Base-by-base conservation (phyloP, 2,888 invertebrate genomes). In the Peribatodes rhomboidaria region DNA sequence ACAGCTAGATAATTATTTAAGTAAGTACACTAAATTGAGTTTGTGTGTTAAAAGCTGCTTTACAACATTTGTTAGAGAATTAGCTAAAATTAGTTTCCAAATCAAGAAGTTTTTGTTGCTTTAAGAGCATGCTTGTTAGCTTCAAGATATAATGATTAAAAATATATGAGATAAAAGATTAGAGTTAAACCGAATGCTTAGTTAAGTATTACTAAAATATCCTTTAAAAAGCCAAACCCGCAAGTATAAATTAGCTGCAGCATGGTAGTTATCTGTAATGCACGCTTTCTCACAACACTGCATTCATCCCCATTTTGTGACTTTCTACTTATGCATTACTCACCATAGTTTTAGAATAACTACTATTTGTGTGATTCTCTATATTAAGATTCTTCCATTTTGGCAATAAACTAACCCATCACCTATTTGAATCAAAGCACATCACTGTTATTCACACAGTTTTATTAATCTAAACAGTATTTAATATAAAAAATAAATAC, bases 241-340 rank as follows among this genome's bases (percentile, higher is more conserved):
- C n/a, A 50, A n/a, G 18, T 49, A 27, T 33, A 57, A 57, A 49
- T 61, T 61, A 52, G 22, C 41, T 11, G 55, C 27, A 39, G 39
- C 33, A 39, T 22, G 20, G 53, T 61, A 55, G 49, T 46, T 57
- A 2, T 39, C 14, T 46, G 4, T 41, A 46, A 27, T 68, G 75
- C 68, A 75, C 69, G 71, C 50, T 61, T 69, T 63, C 63, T 66
- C 70, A 70, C 61, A 44, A 41, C 69, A 67, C 63, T 53, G 49
- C 68, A 54, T 64, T 52, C 69, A 69, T 58, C 52, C 42, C 60
- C 67, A 67, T 63, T 54, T 42, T 50, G 27, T 54, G 42, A 41
- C 33, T 31, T 49, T 50, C n/a, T 42, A 20, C 31, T 22, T 39
- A 22, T 37, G 10, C 0, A 18, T 44, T 13, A 44, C 22, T 44